These are phyloP conservation scores for Brachyhypopomus occidentalis DNA, from an alignment of 2,113 vertebrate genomes.

Conservation along the genomic window DNA sequence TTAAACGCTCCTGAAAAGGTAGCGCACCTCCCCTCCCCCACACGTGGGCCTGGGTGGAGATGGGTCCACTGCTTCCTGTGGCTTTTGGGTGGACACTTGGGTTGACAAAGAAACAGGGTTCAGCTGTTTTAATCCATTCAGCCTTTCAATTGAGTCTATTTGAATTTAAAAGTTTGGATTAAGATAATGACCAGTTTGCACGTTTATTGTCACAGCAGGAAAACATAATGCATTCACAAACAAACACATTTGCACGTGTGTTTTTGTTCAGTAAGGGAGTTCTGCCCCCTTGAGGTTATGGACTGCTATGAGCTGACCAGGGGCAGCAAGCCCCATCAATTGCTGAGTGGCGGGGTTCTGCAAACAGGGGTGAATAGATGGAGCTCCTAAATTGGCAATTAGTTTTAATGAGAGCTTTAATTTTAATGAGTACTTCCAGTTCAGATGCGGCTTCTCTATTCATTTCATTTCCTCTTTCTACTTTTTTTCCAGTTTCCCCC, in stretches of 20 bases:
- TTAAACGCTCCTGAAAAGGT: no score
- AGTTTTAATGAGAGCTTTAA: slow-evolving; percentile 79
- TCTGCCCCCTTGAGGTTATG: not conserved
- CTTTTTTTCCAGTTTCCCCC: not conserved
- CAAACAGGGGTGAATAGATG: slow-evolving; percentile 54
- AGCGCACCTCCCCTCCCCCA: no score
- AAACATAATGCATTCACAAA: no score
- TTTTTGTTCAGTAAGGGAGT: not conserved
- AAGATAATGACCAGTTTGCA: no score
- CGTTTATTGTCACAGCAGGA: no score
- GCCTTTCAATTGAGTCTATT: no score
- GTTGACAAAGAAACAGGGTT: no score
- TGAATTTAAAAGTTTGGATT: no score
- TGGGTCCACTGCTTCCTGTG: no score
- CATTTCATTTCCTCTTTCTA: slow-evolving; percentile 53
- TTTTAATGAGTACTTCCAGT: slow-evolving; percentile 74
- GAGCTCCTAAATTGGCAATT: slow-evolving; percentile 74
- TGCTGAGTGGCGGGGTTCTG: slow-evolving; percentile 52
- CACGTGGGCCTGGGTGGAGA: no score
- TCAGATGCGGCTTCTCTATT: slow-evolving; percentile 51
- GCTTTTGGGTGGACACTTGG: no score
- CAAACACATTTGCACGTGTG: not conserved
- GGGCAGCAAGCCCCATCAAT: not conserved
- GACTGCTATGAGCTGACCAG: not conserved
- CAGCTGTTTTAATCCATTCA: no score